These are phyloP conservation scores for Odontocolon sp. DNA, from an alignment of 2,888 invertebrate species.

Conservation along the genomic window DNA sequence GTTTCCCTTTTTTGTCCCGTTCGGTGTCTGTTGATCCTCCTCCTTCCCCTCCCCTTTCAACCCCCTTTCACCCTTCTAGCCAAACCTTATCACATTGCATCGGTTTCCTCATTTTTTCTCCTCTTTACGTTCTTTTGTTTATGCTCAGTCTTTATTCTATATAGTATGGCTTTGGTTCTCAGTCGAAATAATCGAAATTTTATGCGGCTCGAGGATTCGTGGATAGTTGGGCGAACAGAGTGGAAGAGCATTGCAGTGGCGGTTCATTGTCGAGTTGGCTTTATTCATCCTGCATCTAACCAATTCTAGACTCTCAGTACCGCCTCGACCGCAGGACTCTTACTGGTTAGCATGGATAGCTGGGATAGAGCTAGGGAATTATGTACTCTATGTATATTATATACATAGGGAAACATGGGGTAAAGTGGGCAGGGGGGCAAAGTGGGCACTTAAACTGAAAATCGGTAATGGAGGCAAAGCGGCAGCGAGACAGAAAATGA, in stretches of 20 bases:
- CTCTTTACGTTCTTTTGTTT: slow-evolving; percentile 38
- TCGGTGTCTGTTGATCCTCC: slow-evolving; percentile 9
- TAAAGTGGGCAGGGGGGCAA: too few relatives aligned
- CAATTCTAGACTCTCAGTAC: too few relatives aligned
- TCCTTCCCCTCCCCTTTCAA: too few relatives aligned
- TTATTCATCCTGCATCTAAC: slow-evolving; percentile 33
- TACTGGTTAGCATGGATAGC: neutral
- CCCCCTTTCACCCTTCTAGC: too few relatives aligned
- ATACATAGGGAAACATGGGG: too few relatives aligned
- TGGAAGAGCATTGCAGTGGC: too few relatives aligned
- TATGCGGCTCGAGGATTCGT: slow-evolving; percentile 31
- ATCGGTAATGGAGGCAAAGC: too few relatives aligned
- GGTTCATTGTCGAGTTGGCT: slow-evolving; percentile 37
- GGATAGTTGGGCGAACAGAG: neutral
- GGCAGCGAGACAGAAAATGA: too few relatives aligned
- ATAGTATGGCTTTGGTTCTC: slow-evolving; percentile 11
- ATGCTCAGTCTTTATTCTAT: neutral
- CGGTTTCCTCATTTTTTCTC: slow-evolving; percentile 36
- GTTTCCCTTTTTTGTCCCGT: slow-evolving; percentile 2
- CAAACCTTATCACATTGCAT: too few relatives aligned
- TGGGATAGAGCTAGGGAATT: neutral
- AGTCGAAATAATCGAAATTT: slow-evolving; percentile 55
- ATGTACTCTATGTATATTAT: slow-evolving; percentile 17
- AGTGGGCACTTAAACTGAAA: too few relatives aligned
- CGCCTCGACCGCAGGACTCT: slow-evolving; percentile 25